Percentiles rank a stretch among this genome's conserved stretches.
Evolutionary conservation across 2,888 invertebrate species (phyloP).

Genomic region (Ormyrus labotus): DNA sequence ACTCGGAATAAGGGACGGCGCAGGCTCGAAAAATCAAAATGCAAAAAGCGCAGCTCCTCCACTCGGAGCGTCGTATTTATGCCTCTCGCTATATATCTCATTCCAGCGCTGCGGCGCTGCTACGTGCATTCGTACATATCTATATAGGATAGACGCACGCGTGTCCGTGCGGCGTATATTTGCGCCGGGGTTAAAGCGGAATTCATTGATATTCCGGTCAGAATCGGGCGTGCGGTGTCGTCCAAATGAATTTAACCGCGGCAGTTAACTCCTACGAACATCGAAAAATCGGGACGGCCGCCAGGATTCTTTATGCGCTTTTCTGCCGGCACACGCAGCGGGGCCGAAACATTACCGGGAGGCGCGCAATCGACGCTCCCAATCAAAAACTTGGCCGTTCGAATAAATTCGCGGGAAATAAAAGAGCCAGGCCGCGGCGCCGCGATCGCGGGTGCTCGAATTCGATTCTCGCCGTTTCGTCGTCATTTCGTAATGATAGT

Average conservation of each 20-base stretch:
- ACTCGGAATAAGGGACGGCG: not conserved
- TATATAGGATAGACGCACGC: not conserved
- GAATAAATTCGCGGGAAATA: constrained; percentile 22
- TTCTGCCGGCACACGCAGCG: not conserved
- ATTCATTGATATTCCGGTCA: constrained; percentile 64
- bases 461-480: constrained; percentile 16
- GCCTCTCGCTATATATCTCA: not conserved
- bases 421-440: not conserved
- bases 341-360: no score
- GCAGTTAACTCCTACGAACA: constrained; percentile 25
- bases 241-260: constrained; percentile 65
- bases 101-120: not conserved
- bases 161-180: not conserved
- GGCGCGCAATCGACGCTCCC: constrained; percentile 10
- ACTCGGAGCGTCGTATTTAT: not conserved
- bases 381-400: constrained; percentile 20
- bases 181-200: not conserved
- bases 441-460: not conserved
- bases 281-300: constrained; percentile 19
- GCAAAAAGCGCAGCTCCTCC: not conserved
- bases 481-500: constrained; percentile 50
- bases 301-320: constrained; percentile 18
- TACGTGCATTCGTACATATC: constrained; percentile 1
- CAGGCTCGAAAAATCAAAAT: not conserved
- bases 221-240: constrained; percentile 59